A percentile compares a stretch with the other conserved stretches of the same genome.
Evolutionary conservation across 2,113 vertebrate genomes (phyloP).

Genomic region (Elephas maximus): DNA sequence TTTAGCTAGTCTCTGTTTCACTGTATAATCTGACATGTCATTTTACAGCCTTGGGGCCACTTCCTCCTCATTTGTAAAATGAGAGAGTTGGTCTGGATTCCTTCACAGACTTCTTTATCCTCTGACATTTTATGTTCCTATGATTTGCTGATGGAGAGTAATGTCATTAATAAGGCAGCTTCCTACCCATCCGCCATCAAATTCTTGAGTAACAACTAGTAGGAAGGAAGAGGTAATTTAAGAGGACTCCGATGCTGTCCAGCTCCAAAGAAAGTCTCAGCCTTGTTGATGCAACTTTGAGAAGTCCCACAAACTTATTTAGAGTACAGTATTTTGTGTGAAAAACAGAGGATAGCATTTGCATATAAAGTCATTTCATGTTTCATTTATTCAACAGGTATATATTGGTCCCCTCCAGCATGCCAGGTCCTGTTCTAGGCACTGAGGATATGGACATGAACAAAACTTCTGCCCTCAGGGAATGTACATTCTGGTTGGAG

Average conservation of each 20-base stretch:
- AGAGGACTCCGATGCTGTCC: neutral
- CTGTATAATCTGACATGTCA: neutral
- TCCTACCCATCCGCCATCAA: neutral
- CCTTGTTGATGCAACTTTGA: slow-evolving; percentile 27
- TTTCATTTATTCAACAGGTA: neutral
- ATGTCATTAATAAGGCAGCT: neutral
- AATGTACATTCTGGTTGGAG: neutral
- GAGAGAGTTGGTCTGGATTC: neutral
- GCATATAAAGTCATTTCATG: neutral
- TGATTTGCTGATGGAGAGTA: neutral
- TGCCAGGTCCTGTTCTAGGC: neutral
- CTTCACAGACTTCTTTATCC: neutral
- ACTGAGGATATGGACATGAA: neutral
- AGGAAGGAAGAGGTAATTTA: neutral
- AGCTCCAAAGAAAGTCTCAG: slow-evolving; percentile 48
- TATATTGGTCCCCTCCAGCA: neutral
- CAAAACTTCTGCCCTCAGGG: neutral
- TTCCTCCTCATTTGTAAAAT: neutral
- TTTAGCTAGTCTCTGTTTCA: neutral
- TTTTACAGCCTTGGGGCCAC: neutral
- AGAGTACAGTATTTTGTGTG: neutral
- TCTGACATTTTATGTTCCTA: slow-evolving; percentile 17
- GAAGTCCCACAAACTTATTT: neutral
- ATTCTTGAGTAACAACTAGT: neutral
- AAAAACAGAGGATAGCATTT: slow-evolving; percentile 27